Base-by-base conservation (phyloP, 1,140 invertebrate species). In the Nymphalis io region DNA sequence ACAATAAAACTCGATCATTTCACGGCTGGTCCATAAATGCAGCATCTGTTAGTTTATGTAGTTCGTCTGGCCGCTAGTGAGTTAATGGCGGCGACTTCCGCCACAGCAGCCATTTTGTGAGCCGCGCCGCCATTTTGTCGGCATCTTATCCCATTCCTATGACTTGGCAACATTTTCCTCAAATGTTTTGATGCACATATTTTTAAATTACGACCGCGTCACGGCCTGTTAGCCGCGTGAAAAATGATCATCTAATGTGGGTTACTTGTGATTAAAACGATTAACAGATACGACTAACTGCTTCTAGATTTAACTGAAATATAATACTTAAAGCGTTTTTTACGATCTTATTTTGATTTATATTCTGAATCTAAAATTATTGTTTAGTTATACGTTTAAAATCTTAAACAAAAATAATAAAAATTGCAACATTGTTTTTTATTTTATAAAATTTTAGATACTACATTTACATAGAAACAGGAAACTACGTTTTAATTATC, bases 71-170 rank as follows among this genome's bases (percentile, higher is more conserved):
- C 44, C 76, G 78, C 62, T 58, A 71, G 68, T 63, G 61, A 80
- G 75, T 80, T 80, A 80, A 80, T 80, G 76, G 80, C 68, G 67
- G 70, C 70, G 66, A 78, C 75, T 79, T 82, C 79, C 79, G 74
- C 48, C 62, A 46, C 57, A 44, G 70, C 68, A 59, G 73, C 79
- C 76, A 76, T 79, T 79, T 76, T 72, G 62, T 73, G 40, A 60
- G 72, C 67, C 60, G 44, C 67, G 70, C 68, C 70, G 70, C 73
- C 76, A 75, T 78, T 71, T 78, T 76, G 76, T 70, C 63, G 69
- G 66, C 72, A 68, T 70, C 58, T 72, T 58, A 44, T 60, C 62
- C 55, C n/a, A 40, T 67, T 51, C 44, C 16, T 60, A 27, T 59
- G 27, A 48, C 57, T 60, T 67, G 65, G 40, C 57, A 62, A 60